Percentiles rank a stretch among this genome's conserved stretches.
Evolutionary conservation across 2,113 vertebrate species (phyloP).

Genomic region (Brachypodius melanocephalos): DNA sequence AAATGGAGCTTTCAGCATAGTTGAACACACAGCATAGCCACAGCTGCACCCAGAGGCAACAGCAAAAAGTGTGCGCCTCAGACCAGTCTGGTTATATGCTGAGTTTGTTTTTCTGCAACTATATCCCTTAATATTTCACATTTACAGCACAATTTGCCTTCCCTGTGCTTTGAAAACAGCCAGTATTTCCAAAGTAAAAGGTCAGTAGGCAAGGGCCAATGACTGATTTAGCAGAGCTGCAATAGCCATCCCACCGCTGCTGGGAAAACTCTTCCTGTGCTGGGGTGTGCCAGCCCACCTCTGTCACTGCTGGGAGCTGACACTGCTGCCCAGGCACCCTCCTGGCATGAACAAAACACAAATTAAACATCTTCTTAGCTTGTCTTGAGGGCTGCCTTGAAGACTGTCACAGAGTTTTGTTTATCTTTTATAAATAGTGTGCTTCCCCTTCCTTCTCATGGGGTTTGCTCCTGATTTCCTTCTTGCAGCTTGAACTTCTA

Average conservation of each 20-base stretch:
- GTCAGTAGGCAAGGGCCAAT: not conserved
- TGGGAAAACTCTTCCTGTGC: not conserved
- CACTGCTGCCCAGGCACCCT: not conserved
- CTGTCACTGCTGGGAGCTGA: rapidly evolving
- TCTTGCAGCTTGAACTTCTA: constrained; percentile 5
- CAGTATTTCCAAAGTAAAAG: not conserved
- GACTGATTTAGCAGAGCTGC: not conserved
- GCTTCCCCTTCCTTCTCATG: not conserved
- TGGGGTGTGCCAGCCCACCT: not conserved
- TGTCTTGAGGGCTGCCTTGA: not conserved
- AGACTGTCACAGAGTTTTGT: not conserved
- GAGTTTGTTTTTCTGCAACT: not conserved
- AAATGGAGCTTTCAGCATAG: not conserved
- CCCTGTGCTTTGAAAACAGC: not conserved
- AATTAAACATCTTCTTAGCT: not conserved
- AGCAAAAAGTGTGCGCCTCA: not conserved
- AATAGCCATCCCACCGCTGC: not conserved
- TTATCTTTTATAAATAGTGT: not conserved
- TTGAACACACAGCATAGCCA: not conserved
- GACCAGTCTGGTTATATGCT: not conserved
- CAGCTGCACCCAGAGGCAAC: not conserved
- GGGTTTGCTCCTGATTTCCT: not conserved
- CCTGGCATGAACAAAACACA: not conserved
- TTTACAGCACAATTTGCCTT: not conserved
- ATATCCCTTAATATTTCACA: not conserved